Evolutionary conservation across 2,797 vertebrate genomes (phyloP), one percentile per base, ranked within the genome.

Genomic region (Carcharodon carcharias): DNA sequence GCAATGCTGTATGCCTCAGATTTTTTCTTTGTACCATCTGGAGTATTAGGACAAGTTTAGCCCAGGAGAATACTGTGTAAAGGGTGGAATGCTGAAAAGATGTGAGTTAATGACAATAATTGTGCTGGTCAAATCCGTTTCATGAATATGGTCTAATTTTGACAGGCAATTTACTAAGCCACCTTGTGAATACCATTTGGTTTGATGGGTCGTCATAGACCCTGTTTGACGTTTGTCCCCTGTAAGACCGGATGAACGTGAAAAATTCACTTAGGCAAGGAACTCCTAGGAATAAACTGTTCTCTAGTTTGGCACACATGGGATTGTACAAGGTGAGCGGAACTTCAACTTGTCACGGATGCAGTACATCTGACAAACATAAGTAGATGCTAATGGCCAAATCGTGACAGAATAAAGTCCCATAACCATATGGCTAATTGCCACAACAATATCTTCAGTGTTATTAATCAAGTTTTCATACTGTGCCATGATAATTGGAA

Each of bases 401-500:
- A 99, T 99, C 98, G 99, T 99, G 99, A 99, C 99, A 98, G 99
- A 99, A 99, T 99, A 98, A 98, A 99, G 99, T 99, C 99, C 99
- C 99, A 98, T 98, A 98, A 99, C 99, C 99, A 99, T 99, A 99
- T 99, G 99, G 99, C 99, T 99, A 99, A 99, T 99, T 99, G 99
- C 99, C 99, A 99, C 99, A 99, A 99, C 99, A 99, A 99, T 99
- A 99, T 99, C 99, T 99, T 99, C 99, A 98, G 98, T 99, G 99
- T 99, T 99, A 99, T 99, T 99, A 99, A 99, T 99, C 99, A 99
- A 98, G 98, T 99, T 99, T 99, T 99, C 99, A 99, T 99, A 99
- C 98, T 98, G 98, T 98, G 99, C 99, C 99, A 98, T 99, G 99
- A 99, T 99, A 99, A 99, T 99, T 99, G 99, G 99, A 99, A 99